Base-by-base conservation (phyloP, 2,888 invertebrate species). In the Parochlus steinenii region DNA sequence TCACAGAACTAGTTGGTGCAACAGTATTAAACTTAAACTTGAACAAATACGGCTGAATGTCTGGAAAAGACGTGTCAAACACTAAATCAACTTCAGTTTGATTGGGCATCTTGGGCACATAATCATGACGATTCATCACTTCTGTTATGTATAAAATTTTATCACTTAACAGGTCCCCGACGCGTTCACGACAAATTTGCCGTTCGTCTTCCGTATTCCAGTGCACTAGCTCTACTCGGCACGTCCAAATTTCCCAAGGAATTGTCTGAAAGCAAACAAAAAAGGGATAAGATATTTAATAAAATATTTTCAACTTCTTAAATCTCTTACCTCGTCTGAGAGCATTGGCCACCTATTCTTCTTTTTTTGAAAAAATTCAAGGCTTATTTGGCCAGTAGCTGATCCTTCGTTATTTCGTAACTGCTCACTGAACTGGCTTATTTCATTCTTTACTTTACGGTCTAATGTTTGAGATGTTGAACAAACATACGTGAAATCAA, bases 171-270 rank as follows among this genome's bases (percentile, higher is more conserved):
- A 81, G 62, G 48, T 87, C 86, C 17, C 85, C 82, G 11, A 87
- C 77, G 56, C 76, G 78, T 56, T 95, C 93, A 41, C 89, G 71
- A 48, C 80, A 83, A 46, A 75, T 69, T 56, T 83, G 85, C 46
- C 86, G 66, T 51, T 92, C 90, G 52, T 80, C 79, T 53, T 92
- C 90, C 54, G 73, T 82, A 41, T 76, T 75, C 33, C 90, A 65
- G 47, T 80, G 77, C 17, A 89, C 76, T 24, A 95, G 68, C 54
- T 93, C 86, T 44, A 97, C 68, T 47, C 83, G 76, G 5, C 97
- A 72, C 22, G 90, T 93, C 97, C 97, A 98, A 37, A 95, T 86
- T 58, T 98, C 97, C 97, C 97, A 98, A 0, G 95, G 90, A 50
- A 87, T 85, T 52, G 81, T 82, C n/a, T n/a, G n/a, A n/a, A n/a